Evolutionary conservation across 2,113 vertebrate genomes (phyloP), one percentile per base, ranked within the genome.

Genomic region (Uria lomvia): DNA sequence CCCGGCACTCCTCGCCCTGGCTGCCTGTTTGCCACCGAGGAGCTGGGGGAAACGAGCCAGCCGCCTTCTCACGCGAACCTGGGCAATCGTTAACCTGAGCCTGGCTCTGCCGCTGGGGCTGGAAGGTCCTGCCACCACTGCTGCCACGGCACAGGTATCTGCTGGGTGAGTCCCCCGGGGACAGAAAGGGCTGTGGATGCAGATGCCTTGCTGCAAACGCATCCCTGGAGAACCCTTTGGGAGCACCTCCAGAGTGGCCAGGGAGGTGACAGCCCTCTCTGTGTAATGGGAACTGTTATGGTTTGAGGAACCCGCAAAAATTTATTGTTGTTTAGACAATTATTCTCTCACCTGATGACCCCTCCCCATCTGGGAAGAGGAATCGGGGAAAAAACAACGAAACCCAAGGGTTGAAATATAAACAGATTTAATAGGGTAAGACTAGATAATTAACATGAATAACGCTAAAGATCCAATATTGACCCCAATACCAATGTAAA

Each of bases 51-150:
- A 94, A 15, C 6, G 52, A 67, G 89, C 96, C 94, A 95, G 78
- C 65, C 1, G 2, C 76, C 89, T 97, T 97, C 97, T 97, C 97
- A 97, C 94, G 97, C 96, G 13, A 97, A 76, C 95, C 89, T 97
- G 93, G 97, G 49, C 96, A 97, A 97, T 97, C 55, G 93, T 97
- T 97, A 96, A 95, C 91, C 94, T 53, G 76, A 75, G 38, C 68
- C 73, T 56, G 73, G 70, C 88, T 77, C 86, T 50, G 76, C 36
- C 1, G 6, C 67, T 8, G 72, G 72, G 45, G 53, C 74, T n/a
- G 49, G 32, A 6, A 38, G 77, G 80, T 88, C 90, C 72, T 42
- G 92, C 59, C 38, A 73, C 65, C 78, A 2, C 34, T 7, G 2
- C 6, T 7, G 6, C 32, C 2, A 3, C n/a, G 13, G 21, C 27